A percentile compares a stretch with the other conserved stretches of the same genome.
Evolutionary conservation across 92 coral and sea anemone genomes (phyloP).

Genomic region (Porites lobata): DNA sequence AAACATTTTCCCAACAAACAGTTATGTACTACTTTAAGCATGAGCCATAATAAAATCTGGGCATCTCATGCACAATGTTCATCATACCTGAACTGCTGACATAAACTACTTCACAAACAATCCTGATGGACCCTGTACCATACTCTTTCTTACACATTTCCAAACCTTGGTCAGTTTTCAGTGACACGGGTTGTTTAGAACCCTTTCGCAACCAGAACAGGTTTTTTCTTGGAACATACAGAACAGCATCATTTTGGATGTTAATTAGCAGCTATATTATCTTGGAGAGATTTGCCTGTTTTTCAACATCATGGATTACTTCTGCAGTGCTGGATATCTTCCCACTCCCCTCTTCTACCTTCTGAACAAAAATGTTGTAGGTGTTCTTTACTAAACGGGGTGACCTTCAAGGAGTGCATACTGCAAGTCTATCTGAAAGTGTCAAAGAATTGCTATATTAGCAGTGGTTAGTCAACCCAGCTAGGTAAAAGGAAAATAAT

Average conservation of each 20-base stretch:
- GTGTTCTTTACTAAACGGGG: slow-evolving; percentile 7
- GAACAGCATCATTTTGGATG: background rate
- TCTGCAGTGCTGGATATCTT: slow-evolving; percentile 10
- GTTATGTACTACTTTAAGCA: too few relatives aligned
- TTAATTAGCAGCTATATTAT: background rate
- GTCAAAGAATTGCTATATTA: too few relatives aligned
- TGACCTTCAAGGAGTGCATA: slow-evolving; percentile 31
- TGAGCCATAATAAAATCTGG: too few relatives aligned
- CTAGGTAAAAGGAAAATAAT: too few relatives aligned
- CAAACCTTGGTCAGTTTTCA: slow-evolving; percentile 36
- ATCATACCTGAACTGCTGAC: background rate
- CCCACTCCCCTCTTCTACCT: background rate
- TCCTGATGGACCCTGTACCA: slow-evolving; percentile 41
- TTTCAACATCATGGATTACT: slow-evolving; percentile 23
- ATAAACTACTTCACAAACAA: slow-evolving; percentile 30
- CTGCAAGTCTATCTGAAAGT: background rate
- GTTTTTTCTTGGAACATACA: slow-evolving; percentile 29
- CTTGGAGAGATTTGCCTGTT: background rate
- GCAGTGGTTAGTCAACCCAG: too few relatives aligned
- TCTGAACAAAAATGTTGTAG: slow-evolving; percentile 22
- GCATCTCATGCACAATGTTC: too few relatives aligned
- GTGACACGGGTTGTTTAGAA: slow-evolving; percentile 33
- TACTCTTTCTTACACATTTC: slow-evolving; percentile 41
- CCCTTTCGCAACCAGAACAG: slow-evolving; percentile 53
- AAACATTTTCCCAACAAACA: too few relatives aligned